A percentile compares a stretch with the other conserved stretches of the same genome.
phyloP scores from a whole-genome alignment of 2,888 invertebrate genomes.

The Hypolimnas misippus region DNA sequence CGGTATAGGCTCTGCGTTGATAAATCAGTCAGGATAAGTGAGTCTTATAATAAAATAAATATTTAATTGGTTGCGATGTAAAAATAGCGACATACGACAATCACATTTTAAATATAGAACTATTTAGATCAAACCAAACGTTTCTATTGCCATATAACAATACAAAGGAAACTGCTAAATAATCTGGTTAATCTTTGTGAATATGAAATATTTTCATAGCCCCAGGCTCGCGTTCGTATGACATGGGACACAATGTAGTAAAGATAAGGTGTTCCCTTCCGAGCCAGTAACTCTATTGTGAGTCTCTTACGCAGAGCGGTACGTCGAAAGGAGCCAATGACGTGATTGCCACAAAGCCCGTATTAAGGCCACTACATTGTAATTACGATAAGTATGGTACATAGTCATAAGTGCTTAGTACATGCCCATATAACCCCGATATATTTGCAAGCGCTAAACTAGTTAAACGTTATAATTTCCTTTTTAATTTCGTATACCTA shows the following conservation, averaged over 20 bases:
- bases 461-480: not conserved
- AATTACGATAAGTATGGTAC: conserved; percentile 13
- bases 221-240: conserved; percentile 73
- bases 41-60: too few species aligned
- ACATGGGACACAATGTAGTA: conserved; percentile 79
- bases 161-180: conserved; percentile 46
- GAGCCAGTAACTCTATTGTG: conserved; percentile 78
- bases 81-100: conserved; percentile 1
- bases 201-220: conserved; percentile 72
- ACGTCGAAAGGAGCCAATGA: conserved; percentile 65
- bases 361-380: conserved; percentile 17
- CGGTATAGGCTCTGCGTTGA: too few species aligned
- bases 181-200: conserved; percentile 67
- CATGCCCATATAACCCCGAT: not conserved
- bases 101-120: conserved; percentile 46
- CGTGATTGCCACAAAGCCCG: conserved; percentile 44
- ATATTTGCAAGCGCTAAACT: not conserved
- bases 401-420: not conserved
- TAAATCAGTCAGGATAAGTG: too few species aligned
- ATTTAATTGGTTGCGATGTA: not conserved
- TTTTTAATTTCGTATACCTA: not conserved
- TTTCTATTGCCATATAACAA: conserved; percentile 23
- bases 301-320: conserved; percentile 73
- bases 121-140: conserved; percentile 24
- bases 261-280: conserved; percentile 81